Evolutionary conservation across 30 jellyfish, hydroid and myxozoan species (phyloP).

Genomic region (Chrysaora quinquecirrha): DNA sequence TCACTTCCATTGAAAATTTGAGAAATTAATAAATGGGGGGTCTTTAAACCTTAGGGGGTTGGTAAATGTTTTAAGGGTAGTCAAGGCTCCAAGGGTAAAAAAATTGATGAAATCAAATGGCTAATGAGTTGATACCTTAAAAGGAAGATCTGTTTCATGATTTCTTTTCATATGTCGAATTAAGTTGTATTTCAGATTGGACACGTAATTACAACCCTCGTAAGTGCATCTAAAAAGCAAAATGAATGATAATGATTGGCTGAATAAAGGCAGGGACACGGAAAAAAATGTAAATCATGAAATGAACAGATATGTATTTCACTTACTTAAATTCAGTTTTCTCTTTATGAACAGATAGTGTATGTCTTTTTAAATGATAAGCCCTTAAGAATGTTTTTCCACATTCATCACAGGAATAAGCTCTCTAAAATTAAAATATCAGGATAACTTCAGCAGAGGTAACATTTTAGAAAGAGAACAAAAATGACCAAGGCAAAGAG

Average conservation of each 20-base stretch:
- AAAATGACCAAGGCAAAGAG: background rate
- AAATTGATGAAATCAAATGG: too few species aligned
- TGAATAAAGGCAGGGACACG: background rate
- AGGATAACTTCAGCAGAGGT: background rate
- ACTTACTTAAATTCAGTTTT: constrained; percentile 8
- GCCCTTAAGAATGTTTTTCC: constrained; percentile 41
- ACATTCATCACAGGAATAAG: constrained; percentile 42
- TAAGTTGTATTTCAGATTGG: constrained; percentile 32
- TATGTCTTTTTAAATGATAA: constrained; percentile 53
- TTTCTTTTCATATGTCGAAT: constrained; percentile 37
- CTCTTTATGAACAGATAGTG: constrained; percentile 17
- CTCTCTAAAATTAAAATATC: constrained; percentile 16
- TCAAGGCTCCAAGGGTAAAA: background rate
- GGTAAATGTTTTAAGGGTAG: background rate
- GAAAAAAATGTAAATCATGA: background rate
- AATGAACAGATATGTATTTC: too few species aligned
- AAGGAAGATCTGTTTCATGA: constrained; percentile 52
- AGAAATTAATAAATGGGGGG: too few species aligned
- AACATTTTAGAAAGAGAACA: background rate
- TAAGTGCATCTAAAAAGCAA: constrained; percentile 19
- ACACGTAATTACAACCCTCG: constrained; percentile 35
- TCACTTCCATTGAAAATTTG: too few species aligned
- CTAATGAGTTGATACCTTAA: too few species aligned
- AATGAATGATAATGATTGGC: background rate
- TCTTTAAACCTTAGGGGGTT: background rate